Evolutionary conservation across 2,113 vertebrate species (phyloP).

Genomic region (Heterotilapia buettikoferi): DNA sequence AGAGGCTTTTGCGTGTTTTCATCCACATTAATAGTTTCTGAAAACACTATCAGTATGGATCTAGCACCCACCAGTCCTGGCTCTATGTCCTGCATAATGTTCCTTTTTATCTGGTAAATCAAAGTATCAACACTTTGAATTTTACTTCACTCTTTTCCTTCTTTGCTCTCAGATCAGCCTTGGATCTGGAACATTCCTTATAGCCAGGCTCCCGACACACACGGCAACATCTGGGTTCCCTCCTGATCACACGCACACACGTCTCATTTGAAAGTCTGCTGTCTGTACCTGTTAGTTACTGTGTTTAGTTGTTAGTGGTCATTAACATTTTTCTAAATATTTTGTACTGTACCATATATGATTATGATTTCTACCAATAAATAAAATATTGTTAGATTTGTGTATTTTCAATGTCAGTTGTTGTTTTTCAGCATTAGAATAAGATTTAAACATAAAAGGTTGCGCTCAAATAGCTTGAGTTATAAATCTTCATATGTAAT

Average conservation of each 20-base stretch:
- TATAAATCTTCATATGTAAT: background rate
- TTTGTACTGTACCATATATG: slow-evolving; percentile 4
- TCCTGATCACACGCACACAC: slow-evolving; percentile 64
- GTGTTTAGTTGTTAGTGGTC: background rate
- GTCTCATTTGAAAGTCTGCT: background rate
- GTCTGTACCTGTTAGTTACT: background rate
- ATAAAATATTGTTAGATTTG: background rate
- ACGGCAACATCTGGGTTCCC: slow-evolving; percentile 95
- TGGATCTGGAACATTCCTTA: slow-evolving; percentile 99
- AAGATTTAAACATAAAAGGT: background rate
- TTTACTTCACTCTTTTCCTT: background rate
- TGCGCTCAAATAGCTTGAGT: background rate
- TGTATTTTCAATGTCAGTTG: background rate
- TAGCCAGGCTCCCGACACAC: slow-evolving; percentile 83
- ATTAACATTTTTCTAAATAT: background rate
- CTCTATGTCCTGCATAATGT: background rate
- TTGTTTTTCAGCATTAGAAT: background rate
- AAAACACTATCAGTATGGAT: background rate
- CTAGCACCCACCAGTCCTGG: background rate
- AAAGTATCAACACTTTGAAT: background rate
- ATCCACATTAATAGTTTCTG: background rate
- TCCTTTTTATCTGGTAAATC: background rate
- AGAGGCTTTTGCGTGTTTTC: rapidly evolving
- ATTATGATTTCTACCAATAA: slow-evolving; percentile 18
- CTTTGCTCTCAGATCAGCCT: slow-evolving; percentile 79